phyloP scores from a whole-genome alignment of 2,888 invertebrate species.

The Syrista parreyssii region DNA sequence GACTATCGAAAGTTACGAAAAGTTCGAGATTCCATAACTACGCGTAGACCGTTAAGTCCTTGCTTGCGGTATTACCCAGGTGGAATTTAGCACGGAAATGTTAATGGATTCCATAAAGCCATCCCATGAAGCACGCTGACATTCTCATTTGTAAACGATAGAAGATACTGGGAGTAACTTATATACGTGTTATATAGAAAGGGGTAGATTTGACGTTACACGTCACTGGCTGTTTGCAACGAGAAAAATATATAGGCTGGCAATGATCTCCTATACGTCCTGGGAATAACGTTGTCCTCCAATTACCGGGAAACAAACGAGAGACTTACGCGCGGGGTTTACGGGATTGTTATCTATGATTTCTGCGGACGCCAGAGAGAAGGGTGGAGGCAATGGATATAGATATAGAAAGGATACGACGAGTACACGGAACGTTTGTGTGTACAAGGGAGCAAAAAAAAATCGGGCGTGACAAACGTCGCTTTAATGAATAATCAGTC shows the following conservation, averaged over 20 bases:
- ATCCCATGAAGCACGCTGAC: background rate
- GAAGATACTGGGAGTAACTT: background rate
- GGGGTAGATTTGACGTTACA: background rate
- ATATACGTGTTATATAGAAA: background rate
- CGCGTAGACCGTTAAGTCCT: background rate
- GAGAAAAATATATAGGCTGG: background rate
- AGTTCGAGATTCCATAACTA: background rate
- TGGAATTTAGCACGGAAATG: background rate
- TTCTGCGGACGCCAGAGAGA: background rate
- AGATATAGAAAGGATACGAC: background rate
- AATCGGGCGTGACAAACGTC: background rate
- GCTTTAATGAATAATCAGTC: constrained; percentile 5
- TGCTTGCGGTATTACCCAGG: background rate
- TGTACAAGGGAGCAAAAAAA: background rate
- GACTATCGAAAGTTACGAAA: background rate
- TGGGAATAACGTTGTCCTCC: background rate
- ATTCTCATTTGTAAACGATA: background rate
- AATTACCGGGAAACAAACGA: background rate
- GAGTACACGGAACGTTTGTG: background rate
- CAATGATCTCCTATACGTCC: background rate
- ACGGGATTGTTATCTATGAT: background rate
- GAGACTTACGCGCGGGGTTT: background rate
- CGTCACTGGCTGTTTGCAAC: background rate
- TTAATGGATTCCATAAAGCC: background rate
- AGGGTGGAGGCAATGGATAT: background rate